A percentile compares a stretch with the other conserved stretches of the same genome.
These are phyloP conservation scores for Camelus bactrianus DNA, from an alignment of 2,113 vertebrate species.

Conservation along the genomic window DNA sequence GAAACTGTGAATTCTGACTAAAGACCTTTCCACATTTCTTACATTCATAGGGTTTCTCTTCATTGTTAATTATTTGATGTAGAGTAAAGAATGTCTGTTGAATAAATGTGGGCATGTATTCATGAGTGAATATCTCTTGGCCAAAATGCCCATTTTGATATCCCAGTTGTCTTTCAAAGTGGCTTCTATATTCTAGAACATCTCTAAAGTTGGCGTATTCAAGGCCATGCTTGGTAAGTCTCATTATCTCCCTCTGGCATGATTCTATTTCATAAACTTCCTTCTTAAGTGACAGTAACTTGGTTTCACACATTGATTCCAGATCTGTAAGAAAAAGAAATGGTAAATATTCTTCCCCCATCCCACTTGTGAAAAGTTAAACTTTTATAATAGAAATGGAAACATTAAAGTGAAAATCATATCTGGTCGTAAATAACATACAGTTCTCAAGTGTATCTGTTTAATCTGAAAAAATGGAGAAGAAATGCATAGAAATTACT, in stretches of 20 bases:
- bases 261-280: conserved; percentile 82
- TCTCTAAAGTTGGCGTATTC: conserved; percentile 68
- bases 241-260: conserved; percentile 75
- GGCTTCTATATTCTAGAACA: conserved; percentile 65
- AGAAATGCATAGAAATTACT: neutral
- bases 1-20: conserved; percentile 87
- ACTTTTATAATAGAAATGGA: conserved; percentile 36
- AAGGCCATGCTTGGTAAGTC: conserved; percentile 65
- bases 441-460: neutral
- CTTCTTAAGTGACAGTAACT: conserved; percentile 80
- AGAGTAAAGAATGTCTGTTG: conserved; percentile 73
- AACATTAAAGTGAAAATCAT: neutral
- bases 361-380: conserved; percentile 35
- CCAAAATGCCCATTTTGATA: conserved; percentile 58
- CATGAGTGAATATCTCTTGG: conserved; percentile 60
- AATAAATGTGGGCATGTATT: conserved; percentile 68
- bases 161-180: conserved; percentile 57
- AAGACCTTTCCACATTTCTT: conserved; percentile 83
- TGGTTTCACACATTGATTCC: conserved; percentile 82
- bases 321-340: conserved; percentile 76
- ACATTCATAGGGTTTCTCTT: conserved; percentile 81
- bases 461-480: conserved; percentile 5
- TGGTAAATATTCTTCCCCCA: neutral
- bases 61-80: conserved; percentile 75
- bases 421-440: neutral